A percentile compares a stretch with the other conserved stretches of the same genome.
Evolutionary conservation across 2,113 vertebrate genomes (phyloP).

Genomic region (Guaruba guarouba): DNA sequence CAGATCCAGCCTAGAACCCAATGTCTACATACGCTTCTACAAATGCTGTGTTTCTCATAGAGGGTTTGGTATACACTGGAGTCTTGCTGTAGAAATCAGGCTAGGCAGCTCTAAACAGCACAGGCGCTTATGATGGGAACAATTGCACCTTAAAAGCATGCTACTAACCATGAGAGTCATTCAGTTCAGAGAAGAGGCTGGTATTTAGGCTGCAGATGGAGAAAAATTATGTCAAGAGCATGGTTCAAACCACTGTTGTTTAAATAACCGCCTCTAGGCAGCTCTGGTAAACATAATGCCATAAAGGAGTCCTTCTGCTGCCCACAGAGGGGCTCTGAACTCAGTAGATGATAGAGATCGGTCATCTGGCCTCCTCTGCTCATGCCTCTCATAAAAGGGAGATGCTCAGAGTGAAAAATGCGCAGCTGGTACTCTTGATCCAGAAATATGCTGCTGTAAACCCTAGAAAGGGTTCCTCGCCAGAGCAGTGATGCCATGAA

Average conservation of each 20-base stretch:
- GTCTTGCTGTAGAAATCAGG: background rate
- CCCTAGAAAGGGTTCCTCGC: background rate
- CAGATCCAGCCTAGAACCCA: background rate
- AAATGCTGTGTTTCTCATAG: background rate
- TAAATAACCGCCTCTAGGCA: conserved; percentile 15
- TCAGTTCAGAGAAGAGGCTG: background rate
- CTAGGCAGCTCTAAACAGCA: background rate
- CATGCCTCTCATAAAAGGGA: background rate
- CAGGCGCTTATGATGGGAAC: background rate
- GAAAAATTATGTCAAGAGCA: conserved; percentile 32
- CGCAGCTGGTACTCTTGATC: background rate
- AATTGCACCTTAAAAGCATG: background rate
- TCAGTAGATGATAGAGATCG: accelerated
- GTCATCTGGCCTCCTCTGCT: background rate
- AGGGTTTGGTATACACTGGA: background rate
- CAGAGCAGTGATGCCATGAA: background rate
- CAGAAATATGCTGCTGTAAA: background rate
- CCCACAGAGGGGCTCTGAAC: background rate
- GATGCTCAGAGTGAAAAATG: background rate
- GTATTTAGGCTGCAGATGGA: conserved; percentile 12
- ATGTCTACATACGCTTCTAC: accelerated
- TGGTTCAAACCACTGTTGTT: background rate
- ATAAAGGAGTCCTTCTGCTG: background rate
- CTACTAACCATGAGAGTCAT: background rate
- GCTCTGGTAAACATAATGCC: background rate